Conservation (phyloP, 1,140 invertebrate genomes). For the Steinernema khuongi region DNA sequence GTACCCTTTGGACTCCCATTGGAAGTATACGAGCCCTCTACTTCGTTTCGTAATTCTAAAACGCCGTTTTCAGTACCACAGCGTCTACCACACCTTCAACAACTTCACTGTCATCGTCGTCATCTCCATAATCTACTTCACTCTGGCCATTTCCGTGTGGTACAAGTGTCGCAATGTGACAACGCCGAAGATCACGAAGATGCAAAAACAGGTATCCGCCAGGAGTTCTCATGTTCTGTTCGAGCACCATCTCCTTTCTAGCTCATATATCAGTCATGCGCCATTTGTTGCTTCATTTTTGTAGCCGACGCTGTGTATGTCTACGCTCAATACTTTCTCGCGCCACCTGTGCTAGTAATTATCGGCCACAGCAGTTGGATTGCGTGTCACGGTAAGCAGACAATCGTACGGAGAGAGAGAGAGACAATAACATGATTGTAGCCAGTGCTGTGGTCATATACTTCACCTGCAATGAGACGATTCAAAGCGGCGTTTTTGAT, state of each 20-base stretch:
- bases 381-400: not conserved
- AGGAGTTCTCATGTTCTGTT: not conserved
- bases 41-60: not conserved
- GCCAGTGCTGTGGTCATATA: not conserved
- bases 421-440: not conserved
- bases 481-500: no score
- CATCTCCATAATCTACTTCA: constrained; percentile 4
- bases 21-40: not conserved
- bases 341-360: not conserved
- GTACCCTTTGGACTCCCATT: not conserved
- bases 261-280: constrained; percentile 12
- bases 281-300: constrained; percentile 17
- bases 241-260: not conserved
- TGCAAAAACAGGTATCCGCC: not conserved
- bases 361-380: not conserved
- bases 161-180: constrained; percentile 3
- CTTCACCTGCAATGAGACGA: not conserved
- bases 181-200: constrained; percentile 4
- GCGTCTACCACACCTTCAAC: not conserved
- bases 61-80: not conserved
- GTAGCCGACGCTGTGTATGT: not conserved
- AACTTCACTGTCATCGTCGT: not conserved
- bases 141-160: not conserved
- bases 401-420: not conserved
- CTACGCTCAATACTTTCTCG: constrained; percentile 20